These are phyloP conservation scores for Phaonia tiefii DNA, from an alignment of 2,888 invertebrate species.

Conservation along the genomic window DNA sequence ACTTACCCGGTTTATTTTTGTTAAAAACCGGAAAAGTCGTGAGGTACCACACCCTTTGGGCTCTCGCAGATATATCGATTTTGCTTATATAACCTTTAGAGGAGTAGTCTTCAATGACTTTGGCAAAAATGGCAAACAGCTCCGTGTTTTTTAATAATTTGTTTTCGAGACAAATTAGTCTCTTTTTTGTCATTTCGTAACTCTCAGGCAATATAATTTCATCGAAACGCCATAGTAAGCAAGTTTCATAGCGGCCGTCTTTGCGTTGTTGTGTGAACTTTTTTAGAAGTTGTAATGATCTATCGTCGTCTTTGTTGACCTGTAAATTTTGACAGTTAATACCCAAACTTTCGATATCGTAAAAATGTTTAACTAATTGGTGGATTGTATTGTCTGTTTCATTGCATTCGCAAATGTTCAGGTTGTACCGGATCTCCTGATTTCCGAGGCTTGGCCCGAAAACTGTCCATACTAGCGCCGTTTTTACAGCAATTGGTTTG, in stretches of 20 bases:
- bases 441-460: constrained; percentile 13
- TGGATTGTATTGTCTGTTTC: constrained; percentile 30
- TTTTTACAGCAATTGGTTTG: constrained; percentile 30
- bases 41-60: constrained; percentile 67
- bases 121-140: not conserved
- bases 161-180: constrained; percentile 35
- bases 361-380: constrained; percentile 41
- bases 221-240: not conserved
- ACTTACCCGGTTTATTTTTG: constrained; percentile 46
- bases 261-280: constrained; percentile 7
- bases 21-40: constrained; percentile 69
- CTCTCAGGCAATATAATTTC: not conserved
- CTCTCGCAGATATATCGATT: not conserved
- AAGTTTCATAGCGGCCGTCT: not conserved
- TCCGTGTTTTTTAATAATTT: constrained; percentile 2
- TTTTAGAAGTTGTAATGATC: constrained; percentile 37
- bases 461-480: constrained; percentile 41
- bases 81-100: not conserved
- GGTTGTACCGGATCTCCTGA: constrained; percentile 21
- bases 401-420: constrained; percentile 46
- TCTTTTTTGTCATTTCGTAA: constrained; percentile 11
- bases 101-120: not conserved
- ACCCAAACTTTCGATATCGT: constrained; percentile 40
- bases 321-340: constrained; percentile 23
- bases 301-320: constrained; percentile 39